phyloP scores from a whole-genome alignment of 2,888 invertebrate genomes.

The Eristalis arbustorum region DNA sequence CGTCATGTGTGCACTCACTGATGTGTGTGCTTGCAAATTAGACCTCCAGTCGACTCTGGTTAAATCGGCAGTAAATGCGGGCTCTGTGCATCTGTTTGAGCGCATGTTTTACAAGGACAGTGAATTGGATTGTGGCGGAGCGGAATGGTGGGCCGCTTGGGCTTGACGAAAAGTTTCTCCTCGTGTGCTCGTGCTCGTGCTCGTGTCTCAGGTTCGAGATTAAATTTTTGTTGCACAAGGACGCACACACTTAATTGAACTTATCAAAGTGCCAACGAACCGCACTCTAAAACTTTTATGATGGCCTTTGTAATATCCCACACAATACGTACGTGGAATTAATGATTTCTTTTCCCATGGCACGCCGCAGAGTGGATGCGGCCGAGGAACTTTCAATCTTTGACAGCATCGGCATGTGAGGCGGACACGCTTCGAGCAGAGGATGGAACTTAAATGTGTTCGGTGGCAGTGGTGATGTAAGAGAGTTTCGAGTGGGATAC shows the following conservation, averaged over 20 bases:
- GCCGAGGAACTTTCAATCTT: neutral
- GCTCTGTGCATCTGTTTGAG: conserved; percentile 12
- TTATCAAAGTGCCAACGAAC: neutral
- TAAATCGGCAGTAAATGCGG: conserved; percentile 32
- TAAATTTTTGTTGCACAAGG: neutral
- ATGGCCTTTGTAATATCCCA: neutral
- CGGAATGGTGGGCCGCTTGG: neutral
- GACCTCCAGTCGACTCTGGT: conserved; percentile 23
- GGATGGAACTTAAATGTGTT: neutral
- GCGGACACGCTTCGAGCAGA: neutral
- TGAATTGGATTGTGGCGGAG: conserved; percentile 26
- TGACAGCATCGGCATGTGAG: neutral
- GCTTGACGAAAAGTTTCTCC: neutral
- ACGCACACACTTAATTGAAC: no score
- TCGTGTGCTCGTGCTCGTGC: neutral
- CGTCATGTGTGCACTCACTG: neutral
- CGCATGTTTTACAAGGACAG: conserved; percentile 20
- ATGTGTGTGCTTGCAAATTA: neutral
- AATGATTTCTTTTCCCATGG: neutral
- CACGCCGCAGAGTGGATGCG: neutral
- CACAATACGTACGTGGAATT: neutral
- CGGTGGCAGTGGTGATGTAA: neutral
- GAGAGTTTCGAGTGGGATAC: no score
- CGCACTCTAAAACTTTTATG: neutral
- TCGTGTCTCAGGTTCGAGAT: neutral